Conservation (phyloP, 1,140 invertebrate genomes). For the Sinonovacula constricta region DNA sequence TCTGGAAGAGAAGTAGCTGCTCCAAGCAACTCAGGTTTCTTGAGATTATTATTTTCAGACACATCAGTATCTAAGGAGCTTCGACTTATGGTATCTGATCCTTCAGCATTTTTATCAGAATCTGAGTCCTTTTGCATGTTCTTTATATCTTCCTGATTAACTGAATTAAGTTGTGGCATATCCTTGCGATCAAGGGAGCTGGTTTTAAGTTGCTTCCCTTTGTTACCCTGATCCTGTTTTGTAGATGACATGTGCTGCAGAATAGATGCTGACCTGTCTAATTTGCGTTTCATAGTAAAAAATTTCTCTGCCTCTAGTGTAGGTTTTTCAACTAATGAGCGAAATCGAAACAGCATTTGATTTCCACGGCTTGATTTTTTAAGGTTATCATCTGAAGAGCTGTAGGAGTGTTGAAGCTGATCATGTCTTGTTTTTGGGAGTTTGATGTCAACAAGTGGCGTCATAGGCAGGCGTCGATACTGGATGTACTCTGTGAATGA, state of each 20-base stretch:
- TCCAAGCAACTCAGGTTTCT: constrained; percentile 3
- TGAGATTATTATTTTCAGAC: background rate
- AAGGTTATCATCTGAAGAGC: constrained; percentile 41
- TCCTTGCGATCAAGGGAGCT: constrained; percentile 37
- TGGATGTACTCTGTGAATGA: constrained; percentile 66
- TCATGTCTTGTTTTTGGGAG: constrained; percentile 47
- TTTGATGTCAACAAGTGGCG: constrained; percentile 60
- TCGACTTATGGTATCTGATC: background rate
- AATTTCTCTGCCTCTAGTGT: constrained; percentile 35
- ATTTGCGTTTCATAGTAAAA: constrained; percentile 31
- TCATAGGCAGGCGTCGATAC: constrained; percentile 61
- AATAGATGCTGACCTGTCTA: constrained; percentile 42
- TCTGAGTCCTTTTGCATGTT: background rate
- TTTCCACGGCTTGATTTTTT: constrained; percentile 6
- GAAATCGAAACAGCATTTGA: constrained; percentile 29
- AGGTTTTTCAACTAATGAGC: constrained; percentile 38
- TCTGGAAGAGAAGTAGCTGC: background rate
- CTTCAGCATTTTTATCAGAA: background rate
- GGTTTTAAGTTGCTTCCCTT: constrained; percentile 13
- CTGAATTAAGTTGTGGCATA: constrained; percentile 27
- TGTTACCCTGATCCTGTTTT: background rate
- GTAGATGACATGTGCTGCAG: constrained; percentile 31
- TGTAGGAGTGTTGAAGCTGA: constrained; percentile 25
- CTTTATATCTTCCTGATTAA: constrained; percentile 3
- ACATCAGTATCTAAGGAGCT: background rate